Conservation (phyloP, 2,113 vertebrate genomes). For the Numenius arquata region DNA sequence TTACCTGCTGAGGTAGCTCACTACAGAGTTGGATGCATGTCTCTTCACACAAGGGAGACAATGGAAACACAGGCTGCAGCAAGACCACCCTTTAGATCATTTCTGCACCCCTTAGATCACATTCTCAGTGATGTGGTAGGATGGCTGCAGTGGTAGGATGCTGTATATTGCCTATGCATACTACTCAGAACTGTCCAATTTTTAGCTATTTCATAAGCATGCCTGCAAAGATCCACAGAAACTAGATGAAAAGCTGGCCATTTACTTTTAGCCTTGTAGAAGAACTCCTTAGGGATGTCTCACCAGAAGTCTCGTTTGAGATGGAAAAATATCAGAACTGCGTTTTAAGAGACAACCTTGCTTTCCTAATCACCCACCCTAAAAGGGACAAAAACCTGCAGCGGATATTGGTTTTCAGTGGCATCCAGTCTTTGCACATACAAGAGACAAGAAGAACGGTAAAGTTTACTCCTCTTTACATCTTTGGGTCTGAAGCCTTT, state of each 20-base stretch:
- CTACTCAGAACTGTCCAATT: not conserved
- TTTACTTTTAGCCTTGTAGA: not conserved
- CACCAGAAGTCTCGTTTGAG: not conserved
- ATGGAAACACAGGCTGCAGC: not conserved
- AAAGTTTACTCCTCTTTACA: not conserved
- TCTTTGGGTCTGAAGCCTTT: not conserved
- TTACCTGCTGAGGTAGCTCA: not conserved
- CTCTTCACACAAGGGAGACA: fast-evolving
- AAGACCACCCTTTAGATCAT: too few relatives aligned
- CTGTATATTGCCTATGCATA: not conserved
- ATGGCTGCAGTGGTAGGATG: not conserved
- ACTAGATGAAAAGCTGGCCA: not conserved
- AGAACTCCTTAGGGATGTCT: not conserved
- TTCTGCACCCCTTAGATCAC: not conserved
- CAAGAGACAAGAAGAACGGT: not conserved
- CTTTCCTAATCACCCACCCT: not conserved
- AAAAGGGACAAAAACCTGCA: not conserved
- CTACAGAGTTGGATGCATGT: not conserved
- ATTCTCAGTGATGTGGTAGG: not conserved
- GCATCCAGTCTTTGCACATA: not conserved
- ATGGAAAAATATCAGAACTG: not conserved
- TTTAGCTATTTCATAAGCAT: not conserved
- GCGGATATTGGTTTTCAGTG: not conserved
- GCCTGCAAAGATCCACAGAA: not conserved
- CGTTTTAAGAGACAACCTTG: not conserved